phyloP scores from a whole-genome alignment of 2,797 vertebrate species.

The Enteromius argenteus region DNA sequence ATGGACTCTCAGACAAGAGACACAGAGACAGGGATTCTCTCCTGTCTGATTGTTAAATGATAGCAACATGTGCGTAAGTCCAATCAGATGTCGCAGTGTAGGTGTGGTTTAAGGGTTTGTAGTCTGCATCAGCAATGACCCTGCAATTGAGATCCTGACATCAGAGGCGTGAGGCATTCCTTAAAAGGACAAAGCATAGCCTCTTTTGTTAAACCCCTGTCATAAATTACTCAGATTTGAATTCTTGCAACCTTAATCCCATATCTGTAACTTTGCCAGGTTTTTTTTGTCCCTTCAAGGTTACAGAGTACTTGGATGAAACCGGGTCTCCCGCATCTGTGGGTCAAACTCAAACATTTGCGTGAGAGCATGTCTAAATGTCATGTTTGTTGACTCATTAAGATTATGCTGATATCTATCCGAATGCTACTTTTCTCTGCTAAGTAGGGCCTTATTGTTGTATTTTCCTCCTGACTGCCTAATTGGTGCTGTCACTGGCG shows the following conservation, averaged over 20 bases:
- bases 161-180: constrained; percentile 53
- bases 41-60: constrained; percentile 75
- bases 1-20: constrained; percentile 49
- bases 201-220: constrained; percentile 37
- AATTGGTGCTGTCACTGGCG: constrained; percentile 64
- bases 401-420: constrained; percentile 50
- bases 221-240: constrained; percentile 20
- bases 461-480: constrained; percentile 61
- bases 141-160: constrained; percentile 58
- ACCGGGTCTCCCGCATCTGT: neutral
- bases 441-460: constrained; percentile 55
- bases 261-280: constrained; percentile 5
- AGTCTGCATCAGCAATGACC: constrained; percentile 52
- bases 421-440: constrained; percentile 51
- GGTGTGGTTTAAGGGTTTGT: constrained; percentile 72
- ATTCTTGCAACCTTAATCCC: constrained; percentile 28
- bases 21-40: constrained; percentile 56
- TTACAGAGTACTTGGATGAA: neutral
- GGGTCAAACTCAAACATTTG: neutral
- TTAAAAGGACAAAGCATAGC: constrained; percentile 58
- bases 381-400: constrained; percentile 55
- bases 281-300: neutral
- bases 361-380: constrained; percentile 48
- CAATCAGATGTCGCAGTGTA: constrained; percentile 80
- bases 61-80: constrained; percentile 74